Evolutionary conservation across 2,113 vertebrate species (phyloP).

Genomic region (Stigmatopora nigra): DNA sequence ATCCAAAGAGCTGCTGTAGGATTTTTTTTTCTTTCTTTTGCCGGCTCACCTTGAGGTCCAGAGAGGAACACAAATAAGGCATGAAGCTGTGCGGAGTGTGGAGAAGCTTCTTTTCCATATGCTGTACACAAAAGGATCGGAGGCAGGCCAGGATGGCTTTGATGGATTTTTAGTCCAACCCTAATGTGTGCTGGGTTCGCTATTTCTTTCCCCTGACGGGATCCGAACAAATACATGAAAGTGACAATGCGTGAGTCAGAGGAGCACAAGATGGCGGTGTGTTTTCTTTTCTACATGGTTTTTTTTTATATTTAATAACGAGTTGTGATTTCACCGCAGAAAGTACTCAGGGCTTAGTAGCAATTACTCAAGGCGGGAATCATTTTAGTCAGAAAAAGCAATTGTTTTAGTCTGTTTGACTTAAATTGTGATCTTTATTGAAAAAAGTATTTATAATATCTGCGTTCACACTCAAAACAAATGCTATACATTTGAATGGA

Average conservation of each 20-base stretch:
- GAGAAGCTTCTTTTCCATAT: slow-evolving; percentile 36
- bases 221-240: slow-evolving; percentile 51
- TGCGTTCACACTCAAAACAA: too few species aligned
- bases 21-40: background rate
- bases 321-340: background rate
- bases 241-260: slow-evolving; percentile 21
- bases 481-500: too few species aligned
- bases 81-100: slow-evolving; percentile 33
- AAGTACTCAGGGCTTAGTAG: too few species aligned
- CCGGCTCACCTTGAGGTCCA: slow-evolving; percentile 41
- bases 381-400: too few species aligned
- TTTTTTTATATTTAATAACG: background rate
- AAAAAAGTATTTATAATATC: too few species aligned
- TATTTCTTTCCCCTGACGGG: slow-evolving; percentile 47
- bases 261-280: slow-evolving; percentile 12
- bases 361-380: too few species aligned
- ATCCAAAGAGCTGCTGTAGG: slow-evolving; percentile 49
- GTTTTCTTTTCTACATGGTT: background rate
- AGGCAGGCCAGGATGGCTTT: slow-evolving; percentile 56
- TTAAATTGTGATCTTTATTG: too few species aligned
- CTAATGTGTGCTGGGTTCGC: slow-evolving; percentile 58
- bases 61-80: slow-evolving; percentile 52
- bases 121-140: slow-evolving; percentile 33
- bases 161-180: slow-evolving; percentile 61
- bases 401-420: too few species aligned